Base-by-base conservation (phyloP, 2,797 vertebrate genomes). In the Coranthus polyacanthus region DNA sequence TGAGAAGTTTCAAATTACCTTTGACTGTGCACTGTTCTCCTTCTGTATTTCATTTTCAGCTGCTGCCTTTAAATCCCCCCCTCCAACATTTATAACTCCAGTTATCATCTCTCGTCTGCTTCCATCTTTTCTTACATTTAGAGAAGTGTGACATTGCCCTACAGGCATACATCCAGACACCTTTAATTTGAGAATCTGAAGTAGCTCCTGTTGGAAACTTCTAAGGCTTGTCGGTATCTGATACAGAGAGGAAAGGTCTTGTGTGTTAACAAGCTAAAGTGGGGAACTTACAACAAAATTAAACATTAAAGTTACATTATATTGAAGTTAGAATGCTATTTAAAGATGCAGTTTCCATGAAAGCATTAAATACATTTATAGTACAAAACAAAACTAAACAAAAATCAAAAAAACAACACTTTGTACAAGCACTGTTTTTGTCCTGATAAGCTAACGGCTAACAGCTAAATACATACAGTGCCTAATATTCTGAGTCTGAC, bases 1-100 rank as follows among this genome's bases (percentile, higher is more conserved):
- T 32, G 55, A 72, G 36, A 45, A 18, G 20, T 51, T 70, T 54
- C 24, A 67, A 54, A 57, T 69, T 51, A 41, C 57, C 18, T 26
- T 45, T 49, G 51, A 29, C 12, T 32, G 59, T 53, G 51, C 42
- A 12, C 34, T 18, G 64, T 72, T 47, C 37, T 67, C 20, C 7
- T 55, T 18, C 39, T 56, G 39, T 9, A 64, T 68, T 56, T 53
- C 44, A 63, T 51, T 32, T 7, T 39, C 49, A 39, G 46, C 75
- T 41, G 61, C 61, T 21, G 57, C 13, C 49, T 75, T 5, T 2
- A 32, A 49, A 45, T 29, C n/a, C 12, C 18, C 36, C 46, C 4
- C 16, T 16, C 18, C 12, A 50, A 38, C 44, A 55, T 50, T 55
- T 32, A 49, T 11, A 72, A 18, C 60, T 82, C 41, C 2, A 2